Percentiles rank a stretch among this genome's conserved stretches.
Evolutionary conservation across 2,888 invertebrate genomes (phyloP).

Genomic region (Deilephila porcellus): DNA sequence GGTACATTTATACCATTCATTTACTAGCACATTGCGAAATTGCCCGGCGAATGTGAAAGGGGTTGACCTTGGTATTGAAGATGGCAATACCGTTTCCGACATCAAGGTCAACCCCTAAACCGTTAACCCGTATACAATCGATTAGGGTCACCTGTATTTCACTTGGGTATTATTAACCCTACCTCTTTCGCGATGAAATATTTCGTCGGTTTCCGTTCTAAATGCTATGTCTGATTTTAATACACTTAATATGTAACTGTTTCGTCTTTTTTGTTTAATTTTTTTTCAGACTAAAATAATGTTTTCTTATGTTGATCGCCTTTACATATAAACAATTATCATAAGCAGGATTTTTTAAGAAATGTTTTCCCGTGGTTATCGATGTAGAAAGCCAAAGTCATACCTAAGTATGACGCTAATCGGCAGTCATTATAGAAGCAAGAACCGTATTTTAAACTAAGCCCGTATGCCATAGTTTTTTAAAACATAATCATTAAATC

Average conservation of each 20-base stretch:
- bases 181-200: neutral
- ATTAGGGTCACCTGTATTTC: slow-evolving; percentile 19
- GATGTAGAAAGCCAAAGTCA: too few relatives aligned
- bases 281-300: too few relatives aligned
- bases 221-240: too few relatives aligned
- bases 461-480: slow-evolving; percentile 12
- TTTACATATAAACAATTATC: too few relatives aligned
- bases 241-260: too few relatives aligned
- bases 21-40: slow-evolving; percentile 10
- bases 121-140: slow-evolving; percentile 21
- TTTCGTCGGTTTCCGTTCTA: neutral
- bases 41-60: slow-evolving; percentile 16
- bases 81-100: slow-evolving; percentile 3
- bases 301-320: too few relatives aligned
- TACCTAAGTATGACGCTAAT: too few relatives aligned
- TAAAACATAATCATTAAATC: slow-evolving; percentile 20
- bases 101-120: slow-evolving; percentile 23
- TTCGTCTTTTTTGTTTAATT: too few relatives aligned
- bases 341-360: too few relatives aligned
- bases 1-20: neutral
- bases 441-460: neutral
- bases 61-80: slow-evolving; percentile 20
- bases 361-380: too few relatives aligned
- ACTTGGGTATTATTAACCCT: neutral
- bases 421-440: neutral